Conservation (phyloP, 2,797 vertebrate species). For the Garrulus glandarius region DNA sequence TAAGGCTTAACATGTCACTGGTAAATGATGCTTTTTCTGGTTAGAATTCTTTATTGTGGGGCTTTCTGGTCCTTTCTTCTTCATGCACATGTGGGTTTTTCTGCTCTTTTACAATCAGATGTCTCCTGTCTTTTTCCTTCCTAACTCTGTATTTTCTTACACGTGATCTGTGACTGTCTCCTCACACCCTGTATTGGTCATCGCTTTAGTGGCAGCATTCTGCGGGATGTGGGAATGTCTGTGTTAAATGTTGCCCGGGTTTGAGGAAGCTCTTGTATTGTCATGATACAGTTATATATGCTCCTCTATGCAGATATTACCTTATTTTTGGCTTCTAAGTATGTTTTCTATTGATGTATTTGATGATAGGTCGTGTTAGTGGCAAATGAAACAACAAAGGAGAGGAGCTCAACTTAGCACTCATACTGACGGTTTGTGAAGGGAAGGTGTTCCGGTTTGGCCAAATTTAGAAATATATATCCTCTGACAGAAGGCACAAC, state of each 20-base stretch:
- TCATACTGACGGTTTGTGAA: constrained; percentile 62
- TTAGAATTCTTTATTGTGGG: neutral
- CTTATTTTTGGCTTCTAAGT: neutral
- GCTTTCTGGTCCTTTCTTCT: neutral
- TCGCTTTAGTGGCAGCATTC: neutral
- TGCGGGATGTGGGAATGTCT: fast-evolving
- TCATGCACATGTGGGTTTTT: neutral
- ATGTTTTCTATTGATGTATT: neutral
- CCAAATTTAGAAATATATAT: too few relatives aligned
- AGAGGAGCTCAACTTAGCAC: constrained; percentile 60
- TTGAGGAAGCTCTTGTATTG: neutral
- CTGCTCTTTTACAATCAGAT: neutral
- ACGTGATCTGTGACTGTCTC: fast-evolving
- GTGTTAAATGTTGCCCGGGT: neutral
- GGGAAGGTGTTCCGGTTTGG: too few relatives aligned
- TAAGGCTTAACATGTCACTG: neutral
- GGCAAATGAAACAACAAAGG: constrained; percentile 67
- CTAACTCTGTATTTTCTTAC: neutral
- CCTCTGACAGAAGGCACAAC: too few relatives aligned
- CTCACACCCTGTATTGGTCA: neutral
- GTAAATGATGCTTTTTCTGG: neutral
- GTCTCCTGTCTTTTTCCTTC: neutral
- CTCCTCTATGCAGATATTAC: neutral
- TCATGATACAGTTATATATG: too few relatives aligned
- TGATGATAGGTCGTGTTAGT: constrained; percentile 49